These are phyloP conservation scores for Halichondria panicea DNA, from an alignment of 37 sponge, comb jelly and placozoan genomes.

Conservation along the genomic window DNA sequence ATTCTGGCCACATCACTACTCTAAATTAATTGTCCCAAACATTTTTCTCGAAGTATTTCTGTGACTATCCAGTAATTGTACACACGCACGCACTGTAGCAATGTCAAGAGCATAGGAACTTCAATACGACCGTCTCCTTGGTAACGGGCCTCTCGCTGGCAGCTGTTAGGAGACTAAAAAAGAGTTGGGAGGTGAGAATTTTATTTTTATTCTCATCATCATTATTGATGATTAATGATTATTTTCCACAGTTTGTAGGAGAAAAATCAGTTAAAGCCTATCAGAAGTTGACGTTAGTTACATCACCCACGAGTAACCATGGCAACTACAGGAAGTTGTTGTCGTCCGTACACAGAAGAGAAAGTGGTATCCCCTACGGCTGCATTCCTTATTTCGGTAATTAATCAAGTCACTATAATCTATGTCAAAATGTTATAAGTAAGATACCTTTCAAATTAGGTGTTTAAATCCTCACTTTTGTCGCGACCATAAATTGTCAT, in stretches of 20 bases:
- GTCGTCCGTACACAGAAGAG: conserved; percentile 24
- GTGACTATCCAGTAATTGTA: no score
- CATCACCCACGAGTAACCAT: conserved; percentile 60
- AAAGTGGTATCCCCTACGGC: conserved; percentile 5
- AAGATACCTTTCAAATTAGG: no score
- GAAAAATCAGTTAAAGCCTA: conserved; percentile 57
- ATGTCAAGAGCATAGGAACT: conserved; percentile 75
- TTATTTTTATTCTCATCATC: neutral
- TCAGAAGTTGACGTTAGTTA: conserved; percentile 42
- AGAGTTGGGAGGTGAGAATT: conserved; percentile 76
- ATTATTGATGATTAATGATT: neutral
- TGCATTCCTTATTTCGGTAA: conserved; percentile 88
- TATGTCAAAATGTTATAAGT: no score
- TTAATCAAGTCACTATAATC: no score
- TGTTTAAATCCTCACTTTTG: no score
- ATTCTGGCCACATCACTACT: no score
- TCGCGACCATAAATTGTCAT: no score
- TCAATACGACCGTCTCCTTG: conserved; percentile 75
- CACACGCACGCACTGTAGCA: no score
- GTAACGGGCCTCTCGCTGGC: conserved; percentile 62
- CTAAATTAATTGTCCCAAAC: no score
- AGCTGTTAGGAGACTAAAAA: conserved; percentile 69
- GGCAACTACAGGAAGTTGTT: conserved; percentile 57
- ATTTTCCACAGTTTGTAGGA: conserved; percentile 23
- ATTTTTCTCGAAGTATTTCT: no score